Evolutionary conservation across 2,113 vertebrate species (phyloP).

Genomic region (Erinaceus europaeus): DNA sequence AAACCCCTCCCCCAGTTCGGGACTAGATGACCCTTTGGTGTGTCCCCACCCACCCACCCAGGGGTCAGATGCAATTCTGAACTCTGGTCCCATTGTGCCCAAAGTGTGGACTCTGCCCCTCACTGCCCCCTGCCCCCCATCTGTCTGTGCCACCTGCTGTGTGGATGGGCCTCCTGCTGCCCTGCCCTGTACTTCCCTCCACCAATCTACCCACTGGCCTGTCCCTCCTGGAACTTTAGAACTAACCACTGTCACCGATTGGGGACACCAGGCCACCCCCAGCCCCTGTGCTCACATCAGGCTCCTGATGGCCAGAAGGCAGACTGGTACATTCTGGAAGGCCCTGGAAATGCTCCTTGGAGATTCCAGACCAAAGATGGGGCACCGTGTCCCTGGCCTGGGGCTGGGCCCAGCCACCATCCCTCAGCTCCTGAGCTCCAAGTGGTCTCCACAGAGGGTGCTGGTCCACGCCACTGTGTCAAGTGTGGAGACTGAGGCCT

Average conservation of each 20-base stretch:
- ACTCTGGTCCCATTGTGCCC: constrained; percentile 41
- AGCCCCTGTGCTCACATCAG: too few relatives aligned
- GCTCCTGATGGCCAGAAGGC: too few relatives aligned
- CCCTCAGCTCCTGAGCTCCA: background rate
- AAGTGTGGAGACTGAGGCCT: too few relatives aligned
- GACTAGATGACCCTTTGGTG: constrained; percentile 16
- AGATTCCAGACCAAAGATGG: constrained; percentile 67
- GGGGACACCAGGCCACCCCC: constrained; percentile 57
- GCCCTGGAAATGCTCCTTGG: constrained; percentile 40
- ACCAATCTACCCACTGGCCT: constrained; percentile 66
- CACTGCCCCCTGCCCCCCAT: constrained; percentile 42
- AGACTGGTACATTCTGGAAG: background rate
- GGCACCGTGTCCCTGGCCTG: constrained; percentile 22
- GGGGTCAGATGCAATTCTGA: constrained; percentile 8
- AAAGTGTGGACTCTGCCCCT: constrained; percentile 72
- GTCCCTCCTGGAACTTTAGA: constrained; percentile 72
- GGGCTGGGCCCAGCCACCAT: constrained; percentile 3
- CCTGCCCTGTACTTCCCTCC: too few relatives aligned
- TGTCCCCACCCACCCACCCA: background rate
- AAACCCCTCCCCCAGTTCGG: background rate
- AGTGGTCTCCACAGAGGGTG: too few relatives aligned
- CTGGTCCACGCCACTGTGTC: too few relatives aligned
- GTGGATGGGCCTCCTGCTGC: too few relatives aligned
- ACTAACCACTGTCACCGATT: constrained; percentile 68
- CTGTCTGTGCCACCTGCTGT: too few relatives aligned